Conservation (phyloP, 2,113 vertebrate genomes). For the Semnornis frantzii region DNA sequence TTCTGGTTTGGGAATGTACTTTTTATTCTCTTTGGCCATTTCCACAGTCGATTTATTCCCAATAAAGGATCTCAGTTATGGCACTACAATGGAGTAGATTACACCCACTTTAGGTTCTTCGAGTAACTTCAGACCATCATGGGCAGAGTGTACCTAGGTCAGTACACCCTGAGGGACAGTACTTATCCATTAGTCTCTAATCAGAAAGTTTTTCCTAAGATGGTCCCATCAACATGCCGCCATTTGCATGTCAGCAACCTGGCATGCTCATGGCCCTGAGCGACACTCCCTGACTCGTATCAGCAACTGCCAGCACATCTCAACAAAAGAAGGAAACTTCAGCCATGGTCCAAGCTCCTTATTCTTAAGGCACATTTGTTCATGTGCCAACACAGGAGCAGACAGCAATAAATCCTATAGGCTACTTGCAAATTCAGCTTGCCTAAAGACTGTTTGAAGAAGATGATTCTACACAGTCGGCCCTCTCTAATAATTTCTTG, state of each 20-base stretch:
- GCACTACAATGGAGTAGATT: not conserved
- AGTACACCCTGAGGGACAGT: not conserved
- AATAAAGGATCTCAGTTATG: not conserved
- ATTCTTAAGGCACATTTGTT: not conserved
- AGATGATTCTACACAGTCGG: not conserved
- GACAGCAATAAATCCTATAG: not conserved
- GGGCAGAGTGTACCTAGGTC: not conserved
- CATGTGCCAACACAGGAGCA: not conserved
- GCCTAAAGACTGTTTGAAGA: not conserved
- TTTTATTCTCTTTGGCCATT: not conserved
- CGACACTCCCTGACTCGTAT: not conserved
- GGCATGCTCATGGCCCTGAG: not conserved
- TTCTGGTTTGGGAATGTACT: not conserved
- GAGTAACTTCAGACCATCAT: not conserved
- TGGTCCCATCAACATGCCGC: not conserved
- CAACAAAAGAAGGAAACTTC: constrained; percentile 43
- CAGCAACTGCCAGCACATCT: not conserved
- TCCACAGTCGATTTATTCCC: not conserved
- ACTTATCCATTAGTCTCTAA: not conserved
- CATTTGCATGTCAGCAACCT: not conserved
- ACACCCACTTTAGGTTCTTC: not conserved
- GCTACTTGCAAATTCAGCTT: not conserved
- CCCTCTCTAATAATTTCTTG: not conserved
- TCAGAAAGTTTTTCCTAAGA: not conserved
- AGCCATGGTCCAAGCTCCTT: not conserved